Conservation (phyloP, 2,797 vertebrate genomes). For the Hydrocynus forskahlii region DNA sequence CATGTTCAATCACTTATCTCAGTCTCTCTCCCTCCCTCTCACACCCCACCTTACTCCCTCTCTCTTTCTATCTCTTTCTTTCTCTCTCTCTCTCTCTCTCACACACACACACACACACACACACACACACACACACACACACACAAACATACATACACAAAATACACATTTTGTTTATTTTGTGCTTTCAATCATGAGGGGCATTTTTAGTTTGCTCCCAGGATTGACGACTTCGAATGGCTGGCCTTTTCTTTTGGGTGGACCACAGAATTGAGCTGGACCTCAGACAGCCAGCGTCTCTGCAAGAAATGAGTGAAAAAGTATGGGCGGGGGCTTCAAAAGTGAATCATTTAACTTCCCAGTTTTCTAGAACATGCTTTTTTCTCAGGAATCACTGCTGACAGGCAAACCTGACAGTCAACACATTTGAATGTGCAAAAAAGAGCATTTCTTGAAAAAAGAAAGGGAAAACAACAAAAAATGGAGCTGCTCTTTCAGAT, state of each 20-base stretch:
- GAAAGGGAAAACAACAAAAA: background rate
- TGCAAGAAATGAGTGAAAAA: slow-evolving; percentile 46
- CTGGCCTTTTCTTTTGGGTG: slow-evolving; percentile 23
- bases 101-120: too few species aligned
- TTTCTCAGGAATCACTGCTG: slow-evolving; percentile 66
- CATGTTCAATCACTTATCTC: slow-evolving; percentile 14
- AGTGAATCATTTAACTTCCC: slow-evolving; percentile 66
- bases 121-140: background rate
- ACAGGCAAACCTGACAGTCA: slow-evolving; percentile 69
- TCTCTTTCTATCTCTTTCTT: background rate
- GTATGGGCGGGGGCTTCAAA: slow-evolving; percentile 62
- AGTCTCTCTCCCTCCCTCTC: background rate
- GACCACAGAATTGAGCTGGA: slow-evolving; percentile 14
- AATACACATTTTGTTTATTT: background rate
- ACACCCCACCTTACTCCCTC: too few species aligned
- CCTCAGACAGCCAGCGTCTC: background rate
- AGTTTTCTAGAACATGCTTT: slow-evolving; percentile 54
- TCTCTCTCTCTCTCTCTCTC: slow-evolving; percentile 5
- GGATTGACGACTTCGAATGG: background rate
- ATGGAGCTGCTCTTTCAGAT: slow-evolving; percentile 61
- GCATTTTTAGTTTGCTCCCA: background rate
- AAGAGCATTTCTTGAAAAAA: slow-evolving; percentile 62
- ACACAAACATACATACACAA: background rate
- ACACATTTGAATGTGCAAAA: slow-evolving; percentile 61
- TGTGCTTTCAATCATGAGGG: background rate